Percentiles rank a stretch among this genome's conserved stretches.
Conservation (phyloP, 1,140 invertebrate species). For the Ditylenchus dipsaci region DNA sequence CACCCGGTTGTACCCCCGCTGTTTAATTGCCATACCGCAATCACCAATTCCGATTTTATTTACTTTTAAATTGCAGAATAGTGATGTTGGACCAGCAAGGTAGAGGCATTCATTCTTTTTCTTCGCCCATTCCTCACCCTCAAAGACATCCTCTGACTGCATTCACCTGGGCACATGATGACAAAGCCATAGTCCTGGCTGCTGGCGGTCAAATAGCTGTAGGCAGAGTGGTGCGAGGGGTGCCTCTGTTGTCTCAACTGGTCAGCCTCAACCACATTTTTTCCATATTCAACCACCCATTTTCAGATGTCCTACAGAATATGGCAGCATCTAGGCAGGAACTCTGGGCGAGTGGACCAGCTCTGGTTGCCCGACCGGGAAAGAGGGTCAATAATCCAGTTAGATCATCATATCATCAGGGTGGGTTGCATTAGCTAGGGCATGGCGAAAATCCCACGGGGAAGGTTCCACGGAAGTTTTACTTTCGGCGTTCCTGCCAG, state of each 20-base stretch:
- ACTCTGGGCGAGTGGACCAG: conserved; percentile 64
- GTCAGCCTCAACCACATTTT: conserved; percentile 30
- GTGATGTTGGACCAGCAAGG: conserved; percentile 42
- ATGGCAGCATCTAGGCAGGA: conserved; percentile 56
- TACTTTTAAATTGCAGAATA: conserved; percentile 23
- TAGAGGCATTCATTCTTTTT: conserved; percentile 35
- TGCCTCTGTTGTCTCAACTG: conserved; percentile 79
- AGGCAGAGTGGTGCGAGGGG: conserved; percentile 77
- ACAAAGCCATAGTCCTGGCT: conserved; percentile 84
- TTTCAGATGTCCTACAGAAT: conserved; percentile 60
- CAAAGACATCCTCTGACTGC: conserved; percentile 22
- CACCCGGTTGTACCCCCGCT: too few relatives aligned
- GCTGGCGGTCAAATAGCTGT: conserved; percentile 77
- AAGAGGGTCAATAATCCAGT: conserved; percentile 74
- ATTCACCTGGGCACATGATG: conserved; percentile 74
- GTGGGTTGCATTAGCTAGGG: conserved; percentile 67
- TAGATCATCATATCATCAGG: conserved; percentile 90
- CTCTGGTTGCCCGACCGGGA: conserved; percentile 80
- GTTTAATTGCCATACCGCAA: too few relatives aligned
- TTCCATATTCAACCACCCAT: not conserved
- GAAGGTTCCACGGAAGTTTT: not conserved
- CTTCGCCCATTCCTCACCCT: conserved; percentile 17
- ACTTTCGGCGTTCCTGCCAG: too few relatives aligned
- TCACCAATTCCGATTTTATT: too few relatives aligned
- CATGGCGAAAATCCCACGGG: not conserved